Evolutionary conservation across 2,113 vertebrate genomes (phyloP).

Genomic region (Pygathrix nemaeus): DNA sequence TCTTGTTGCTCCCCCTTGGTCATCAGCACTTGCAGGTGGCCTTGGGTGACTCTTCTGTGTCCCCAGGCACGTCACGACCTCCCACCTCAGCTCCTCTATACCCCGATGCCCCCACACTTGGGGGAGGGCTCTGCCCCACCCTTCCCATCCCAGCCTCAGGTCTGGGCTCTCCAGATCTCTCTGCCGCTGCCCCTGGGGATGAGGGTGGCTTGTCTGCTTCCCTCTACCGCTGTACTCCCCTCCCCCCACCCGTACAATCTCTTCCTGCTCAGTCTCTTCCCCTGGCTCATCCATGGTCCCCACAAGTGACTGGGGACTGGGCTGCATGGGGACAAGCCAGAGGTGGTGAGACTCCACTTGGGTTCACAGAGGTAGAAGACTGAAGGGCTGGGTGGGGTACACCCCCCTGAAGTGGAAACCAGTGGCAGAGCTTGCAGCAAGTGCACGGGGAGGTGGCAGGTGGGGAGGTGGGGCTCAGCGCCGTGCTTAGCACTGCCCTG

Average conservation of each 20-base stretch:
- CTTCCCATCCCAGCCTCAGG: too few species aligned
- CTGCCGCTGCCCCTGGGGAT: too few species aligned
- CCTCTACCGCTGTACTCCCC: background rate
- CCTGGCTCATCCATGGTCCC: background rate
- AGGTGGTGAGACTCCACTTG: background rate
- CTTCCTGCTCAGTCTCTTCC: background rate
- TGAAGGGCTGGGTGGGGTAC: too few species aligned
- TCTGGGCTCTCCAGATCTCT: background rate
- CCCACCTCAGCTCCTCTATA: background rate
- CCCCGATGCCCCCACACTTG: fast-evolving
- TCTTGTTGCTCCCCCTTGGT: too few species aligned
- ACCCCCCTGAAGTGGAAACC: background rate
- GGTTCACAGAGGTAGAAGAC: background rate
- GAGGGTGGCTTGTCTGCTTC: too few species aligned
- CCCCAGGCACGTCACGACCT: fast-evolving
- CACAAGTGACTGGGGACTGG: fast-evolving
- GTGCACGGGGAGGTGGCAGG: background rate
- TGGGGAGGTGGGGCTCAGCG: fast-evolving
- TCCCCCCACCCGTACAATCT: too few species aligned
- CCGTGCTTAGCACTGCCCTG: fast-evolving
- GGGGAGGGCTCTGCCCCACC: background rate
- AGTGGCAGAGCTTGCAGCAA: background rate
- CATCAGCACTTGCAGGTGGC: background rate
- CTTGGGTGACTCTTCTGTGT: background rate
- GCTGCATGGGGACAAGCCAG: fast-evolving